These are phyloP conservation scores for Pammene fasciana DNA, from an alignment of 2,888 invertebrate genomes.

Conservation along the genomic window DNA sequence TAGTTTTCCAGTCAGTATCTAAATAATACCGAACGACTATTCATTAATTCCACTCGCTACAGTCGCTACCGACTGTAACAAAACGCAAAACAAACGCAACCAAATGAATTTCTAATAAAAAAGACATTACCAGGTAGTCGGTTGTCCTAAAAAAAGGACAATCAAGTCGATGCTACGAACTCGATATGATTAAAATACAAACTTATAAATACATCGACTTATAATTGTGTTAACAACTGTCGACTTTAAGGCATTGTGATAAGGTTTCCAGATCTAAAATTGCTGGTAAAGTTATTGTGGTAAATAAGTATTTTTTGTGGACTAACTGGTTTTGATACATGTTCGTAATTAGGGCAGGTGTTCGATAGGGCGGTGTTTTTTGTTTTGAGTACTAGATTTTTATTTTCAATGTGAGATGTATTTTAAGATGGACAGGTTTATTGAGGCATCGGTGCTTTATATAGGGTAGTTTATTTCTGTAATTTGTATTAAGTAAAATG, in stretches of 20 bases:
- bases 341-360: slow-evolving; percentile 76
- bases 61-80: slow-evolving; percentile 31
- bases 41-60: slow-evolving; percentile 11
- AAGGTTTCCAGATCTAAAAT: slow-evolving; percentile 30
- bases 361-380: slow-evolving; percentile 65
- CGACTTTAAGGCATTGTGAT: slow-evolving; percentile 44
- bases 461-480: slow-evolving; percentile 2
- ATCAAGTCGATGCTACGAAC: slow-evolving; percentile 50
- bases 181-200: slow-evolving; percentile 53
- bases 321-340: slow-evolving; percentile 64
- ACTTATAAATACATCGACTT: slow-evolving; percentile 27
- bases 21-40: background rate
- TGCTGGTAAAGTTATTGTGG: slow-evolving; percentile 43
- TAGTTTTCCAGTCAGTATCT: too few species aligned
- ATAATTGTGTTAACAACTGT: slow-evolving; percentile 43
- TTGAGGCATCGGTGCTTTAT: background rate
- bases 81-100: slow-evolving; percentile 49
- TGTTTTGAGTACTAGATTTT: slow-evolving; percentile 51
- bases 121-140: slow-evolving; percentile 72
- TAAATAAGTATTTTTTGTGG: slow-evolving; percentile 53
- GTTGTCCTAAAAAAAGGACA: slow-evolving; percentile 50
- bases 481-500: background rate
- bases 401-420: slow-evolving; percentile 41
- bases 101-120: slow-evolving; percentile 61
- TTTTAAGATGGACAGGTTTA: slow-evolving; percentile 17